Percentiles rank a stretch among this genome's conserved stretches.
phyloP scores from a whole-genome alignment of 2,797 vertebrate genomes.

The Periparus ater region DNA sequence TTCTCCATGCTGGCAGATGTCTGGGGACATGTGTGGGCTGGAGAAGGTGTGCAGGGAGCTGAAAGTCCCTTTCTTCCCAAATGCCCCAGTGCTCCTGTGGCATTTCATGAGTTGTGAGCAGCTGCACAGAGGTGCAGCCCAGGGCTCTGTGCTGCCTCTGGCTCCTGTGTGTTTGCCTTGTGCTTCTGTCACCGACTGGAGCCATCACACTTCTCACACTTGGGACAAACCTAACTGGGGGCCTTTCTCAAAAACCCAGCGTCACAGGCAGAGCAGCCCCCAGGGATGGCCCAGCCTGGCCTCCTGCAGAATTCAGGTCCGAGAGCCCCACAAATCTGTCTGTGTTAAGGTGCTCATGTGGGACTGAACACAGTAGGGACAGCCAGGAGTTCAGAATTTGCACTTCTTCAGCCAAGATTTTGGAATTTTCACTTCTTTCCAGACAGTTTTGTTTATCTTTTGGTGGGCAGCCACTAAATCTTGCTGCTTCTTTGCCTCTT shows the following conservation, averaged over 20 bases:
- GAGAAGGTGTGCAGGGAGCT: neutral
- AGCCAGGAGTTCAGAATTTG: neutral
- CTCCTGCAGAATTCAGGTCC: neutral
- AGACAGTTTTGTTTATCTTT: neutral
- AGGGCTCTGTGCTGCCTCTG: neutral
- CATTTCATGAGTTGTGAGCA: neutral
- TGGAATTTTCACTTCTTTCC: neutral
- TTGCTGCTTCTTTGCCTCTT: neutral
- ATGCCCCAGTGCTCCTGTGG: neutral
- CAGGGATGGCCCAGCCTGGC: neutral
- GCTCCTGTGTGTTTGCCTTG: neutral
- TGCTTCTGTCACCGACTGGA: neutral
- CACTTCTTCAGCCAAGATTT: neutral
- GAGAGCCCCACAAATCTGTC: neutral
- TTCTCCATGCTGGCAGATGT: neutral
- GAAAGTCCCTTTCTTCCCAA: neutral
- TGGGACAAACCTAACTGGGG: neutral
- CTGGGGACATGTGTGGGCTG: neutral
- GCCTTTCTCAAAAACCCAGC: neutral
- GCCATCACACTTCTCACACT: neutral
- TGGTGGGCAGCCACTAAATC: neutral
- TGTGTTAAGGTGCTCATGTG: neutral
- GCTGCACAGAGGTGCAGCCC: neutral
- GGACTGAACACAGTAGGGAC: neutral
- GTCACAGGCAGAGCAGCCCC: neutral